Evolutionary conservation across 2,888 invertebrate species (phyloP), one percentile per base, ranked within the genome.

Genomic region (Aricia artaxerxes): DNA sequence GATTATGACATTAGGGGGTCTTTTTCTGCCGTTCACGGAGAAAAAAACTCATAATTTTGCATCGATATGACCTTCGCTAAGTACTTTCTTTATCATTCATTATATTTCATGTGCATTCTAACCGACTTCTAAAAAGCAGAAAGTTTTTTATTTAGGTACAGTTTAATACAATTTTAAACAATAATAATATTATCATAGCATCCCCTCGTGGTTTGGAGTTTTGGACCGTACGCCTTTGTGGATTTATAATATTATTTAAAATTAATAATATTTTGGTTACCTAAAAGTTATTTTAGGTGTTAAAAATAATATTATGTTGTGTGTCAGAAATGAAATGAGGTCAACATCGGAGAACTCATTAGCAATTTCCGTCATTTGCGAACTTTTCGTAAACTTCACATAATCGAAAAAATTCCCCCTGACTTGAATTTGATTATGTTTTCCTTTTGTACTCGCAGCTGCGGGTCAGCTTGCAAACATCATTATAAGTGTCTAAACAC

Each of bases 401-500:
- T 69, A 69, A 69, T 69, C 69, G 69, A 69, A 69, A 69, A 69
- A 69, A 13, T 5, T 69, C 1, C 13, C 69, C 13, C 69, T 38
- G 35, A 69, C 69, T 69, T 38, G 69, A 69, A 69, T 69, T 69
- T 69, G 35, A 69, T 69, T 69, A 69, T 38, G 69, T 69, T 69
- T 38, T 38, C 69, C 69, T 13, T 38, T 69, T 69, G 11, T 69
- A 38, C 35, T 24, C 61, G 57, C 16, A 57, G 11, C 16, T 57
- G 57, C 57, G 57, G 4, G 57, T 16, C 13, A 53, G 11, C 11
- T 53, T 11, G 49, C 49, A 11, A 13, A 4, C 13, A 53, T 53
- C 11, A 53, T 53, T 11, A 53, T 53, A 53, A 53, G 24, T 24
- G 24, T 24, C 24, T 24, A 24, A 24, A 24, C 24, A 24, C 24